These are phyloP conservation scores for Hecatera dysodea DNA, from an alignment of 2,888 invertebrate species.

Conservation along the genomic window DNA sequence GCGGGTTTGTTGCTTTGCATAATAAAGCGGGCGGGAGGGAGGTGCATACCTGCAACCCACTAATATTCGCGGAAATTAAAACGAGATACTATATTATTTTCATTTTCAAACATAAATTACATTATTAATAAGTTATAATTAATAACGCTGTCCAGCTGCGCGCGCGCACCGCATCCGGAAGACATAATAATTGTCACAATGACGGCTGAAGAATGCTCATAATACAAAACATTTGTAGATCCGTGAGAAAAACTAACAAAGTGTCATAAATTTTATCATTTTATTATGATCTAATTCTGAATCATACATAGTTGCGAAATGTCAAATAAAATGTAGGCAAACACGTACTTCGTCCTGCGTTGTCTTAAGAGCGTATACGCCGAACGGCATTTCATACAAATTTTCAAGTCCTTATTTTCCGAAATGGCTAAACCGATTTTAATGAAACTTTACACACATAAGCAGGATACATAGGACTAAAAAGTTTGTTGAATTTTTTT, in stretches of 20 bases:
- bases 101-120: constrained; percentile 18
- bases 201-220: constrained; percentile 34
- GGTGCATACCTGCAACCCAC: too few species aligned
- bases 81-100: constrained; percentile 10
- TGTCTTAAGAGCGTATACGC: too few species aligned
- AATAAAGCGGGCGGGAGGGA: too few species aligned
- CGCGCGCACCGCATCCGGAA: constrained; percentile 42
- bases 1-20: too few species aligned
- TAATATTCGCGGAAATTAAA: too few species aligned
- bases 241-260: constrained; percentile 51
- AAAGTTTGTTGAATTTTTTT: too few species aligned
- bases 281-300: constrained; percentile 31
- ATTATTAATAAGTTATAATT: constrained; percentile 33
- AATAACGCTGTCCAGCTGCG: constrained; percentile 35
- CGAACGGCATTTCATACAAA: too few species aligned
- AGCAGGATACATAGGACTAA: too few species aligned
- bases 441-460: too few species aligned
- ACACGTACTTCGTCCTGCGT: fast-evolving
- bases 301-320: constrained; percentile 34
- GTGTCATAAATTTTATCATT: constrained; percentile 5
- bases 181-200: constrained; percentile 40
- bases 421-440: too few species aligned
- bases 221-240: constrained; percentile 27
- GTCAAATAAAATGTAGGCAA: constrained; percentile 15
- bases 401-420: too few species aligned